Conservation (phyloP, 2,888 invertebrate genomes). For the Rhodophaea formosa region DNA sequence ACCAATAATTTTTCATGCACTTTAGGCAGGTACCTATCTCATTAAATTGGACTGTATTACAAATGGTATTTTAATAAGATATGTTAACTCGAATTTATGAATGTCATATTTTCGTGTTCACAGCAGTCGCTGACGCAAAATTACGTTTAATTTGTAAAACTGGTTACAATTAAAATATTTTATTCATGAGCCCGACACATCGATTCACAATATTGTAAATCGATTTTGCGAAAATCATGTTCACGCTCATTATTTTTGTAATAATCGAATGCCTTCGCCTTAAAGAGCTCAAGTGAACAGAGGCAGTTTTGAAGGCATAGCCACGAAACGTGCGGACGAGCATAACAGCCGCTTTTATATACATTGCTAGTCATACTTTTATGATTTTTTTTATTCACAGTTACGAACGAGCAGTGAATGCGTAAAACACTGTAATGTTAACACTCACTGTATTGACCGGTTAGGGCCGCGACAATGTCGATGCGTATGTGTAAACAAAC, state of each 20-base stretch:
- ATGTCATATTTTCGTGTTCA: neutral
- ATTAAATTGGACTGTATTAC: too few species aligned
- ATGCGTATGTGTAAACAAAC: slow-evolving; percentile 69
- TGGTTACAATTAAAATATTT: slow-evolving; percentile 16
- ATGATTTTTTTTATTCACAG: too few species aligned
- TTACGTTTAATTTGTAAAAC: slow-evolving; percentile 12
- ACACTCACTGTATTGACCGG: slow-evolving; percentile 19
- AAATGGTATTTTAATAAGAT: too few species aligned
- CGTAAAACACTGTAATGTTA: too few species aligned
- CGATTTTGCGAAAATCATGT: slow-evolving; percentile 10
- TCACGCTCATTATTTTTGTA: slow-evolving; percentile 17
- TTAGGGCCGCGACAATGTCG: slow-evolving; percentile 67
- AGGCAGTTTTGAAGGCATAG: slow-evolving; percentile 38
- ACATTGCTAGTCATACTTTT: too few species aligned
- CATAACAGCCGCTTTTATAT: too few species aligned
- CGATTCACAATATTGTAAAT: slow-evolving; percentile 13
- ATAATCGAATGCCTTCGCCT: slow-evolving; percentile 44
- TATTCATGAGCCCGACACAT: slow-evolving; percentile 9
- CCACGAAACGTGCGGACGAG: too few species aligned
- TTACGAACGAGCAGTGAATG: too few species aligned
- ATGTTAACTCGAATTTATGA: slow-evolving; percentile 11
- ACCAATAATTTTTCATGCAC: too few species aligned
- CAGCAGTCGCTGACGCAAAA: neutral
- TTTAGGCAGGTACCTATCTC: too few species aligned
- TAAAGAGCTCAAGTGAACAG: slow-evolving; percentile 46